Evolutionary conservation across 1,140 invertebrate species (phyloP).

Genomic region (Nautilus pompilius): DNA sequence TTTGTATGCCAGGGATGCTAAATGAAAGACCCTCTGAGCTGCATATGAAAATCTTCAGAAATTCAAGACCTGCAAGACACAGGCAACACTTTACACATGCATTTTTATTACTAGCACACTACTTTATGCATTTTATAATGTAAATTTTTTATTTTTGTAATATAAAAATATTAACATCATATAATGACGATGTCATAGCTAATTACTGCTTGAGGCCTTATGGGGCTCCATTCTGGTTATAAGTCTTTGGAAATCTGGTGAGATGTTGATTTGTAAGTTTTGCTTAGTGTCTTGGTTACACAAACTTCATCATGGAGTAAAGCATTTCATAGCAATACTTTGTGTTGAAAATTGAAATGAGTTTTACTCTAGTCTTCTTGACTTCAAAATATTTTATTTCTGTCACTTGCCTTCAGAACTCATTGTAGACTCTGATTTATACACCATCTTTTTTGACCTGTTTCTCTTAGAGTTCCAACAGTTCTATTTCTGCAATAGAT

Average conservation of each 20-base stretch:
- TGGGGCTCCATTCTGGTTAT: neutral
- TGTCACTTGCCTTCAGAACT: neutral
- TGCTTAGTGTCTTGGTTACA: neutral
- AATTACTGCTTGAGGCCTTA: neutral
- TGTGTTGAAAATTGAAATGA: neutral
- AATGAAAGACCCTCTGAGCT: too few relatives aligned
- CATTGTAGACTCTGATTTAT: neutral
- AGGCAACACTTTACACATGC: too few relatives aligned
- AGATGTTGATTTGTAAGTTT: neutral
- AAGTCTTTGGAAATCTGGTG: neutral
- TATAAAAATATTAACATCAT: too few relatives aligned
- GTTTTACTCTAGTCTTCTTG: neutral
- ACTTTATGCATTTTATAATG: too few relatives aligned
- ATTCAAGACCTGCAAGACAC: too few relatives aligned
- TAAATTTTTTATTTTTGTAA: too few relatives aligned
- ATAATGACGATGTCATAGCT: too few relatives aligned
- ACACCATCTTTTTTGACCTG: neutral
- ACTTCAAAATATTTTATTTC: neutral
- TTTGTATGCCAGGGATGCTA: too few relatives aligned
- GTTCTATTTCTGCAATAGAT: neutral
- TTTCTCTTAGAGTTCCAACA: neutral
- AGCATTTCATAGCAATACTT: neutral
- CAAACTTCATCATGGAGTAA: neutral
- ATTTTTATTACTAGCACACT: too few relatives aligned
- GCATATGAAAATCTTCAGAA: too few relatives aligned